Evolutionary conservation across 2,888 invertebrate genomes (phyloP).

Genomic region (Lithophane semibrunnea): DNA sequence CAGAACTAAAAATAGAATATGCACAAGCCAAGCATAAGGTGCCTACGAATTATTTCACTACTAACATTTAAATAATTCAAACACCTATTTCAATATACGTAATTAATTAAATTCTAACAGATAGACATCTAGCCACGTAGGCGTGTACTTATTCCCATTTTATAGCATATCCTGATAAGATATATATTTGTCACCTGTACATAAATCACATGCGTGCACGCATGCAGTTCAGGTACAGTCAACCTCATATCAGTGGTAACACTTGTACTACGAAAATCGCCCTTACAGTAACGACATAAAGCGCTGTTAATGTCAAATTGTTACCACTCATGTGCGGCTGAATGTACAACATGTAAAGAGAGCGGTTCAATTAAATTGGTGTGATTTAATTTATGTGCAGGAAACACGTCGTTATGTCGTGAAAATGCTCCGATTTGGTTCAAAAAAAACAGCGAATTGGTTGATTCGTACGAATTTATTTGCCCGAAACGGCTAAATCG

Average conservation of each 20-base stretch:
- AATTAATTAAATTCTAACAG: slow-evolving; percentile 34
- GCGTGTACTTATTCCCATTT: slow-evolving; percentile 53
- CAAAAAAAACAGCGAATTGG: neutral
- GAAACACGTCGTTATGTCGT: slow-evolving; percentile 46
- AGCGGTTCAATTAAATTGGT: slow-evolving; percentile 27
- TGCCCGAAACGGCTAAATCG: too few species aligned
- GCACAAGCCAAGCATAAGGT: neutral
- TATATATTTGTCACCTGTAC: slow-evolving; percentile 12
- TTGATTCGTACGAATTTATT: too few species aligned
- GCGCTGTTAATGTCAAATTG: too few species aligned
- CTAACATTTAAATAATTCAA: slow-evolving; percentile 33
- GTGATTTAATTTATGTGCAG: slow-evolving; percentile 40
- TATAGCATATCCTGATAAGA: slow-evolving; percentile 53
- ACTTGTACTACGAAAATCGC: too few species aligned
- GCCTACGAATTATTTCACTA: slow-evolving; percentile 7
- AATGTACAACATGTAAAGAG: slow-evolving; percentile 18
- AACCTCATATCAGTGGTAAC: neutral
- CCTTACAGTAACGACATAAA: too few species aligned
- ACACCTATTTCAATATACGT: slow-evolving; percentile 13
- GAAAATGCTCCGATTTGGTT: slow-evolving; percentile 19
- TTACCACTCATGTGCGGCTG: neutral
- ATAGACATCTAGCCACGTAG: slow-evolving; percentile 35
- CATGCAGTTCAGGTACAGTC: slow-evolving; percentile 2
- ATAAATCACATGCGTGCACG: slow-evolving; percentile 44
- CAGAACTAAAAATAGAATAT: neutral